Percentiles rank a stretch among this genome's conserved stretches.
These are phyloP conservation scores for Thumatha senex DNA, from an alignment of 2,888 invertebrate genomes.

Conservation along the genomic window DNA sequence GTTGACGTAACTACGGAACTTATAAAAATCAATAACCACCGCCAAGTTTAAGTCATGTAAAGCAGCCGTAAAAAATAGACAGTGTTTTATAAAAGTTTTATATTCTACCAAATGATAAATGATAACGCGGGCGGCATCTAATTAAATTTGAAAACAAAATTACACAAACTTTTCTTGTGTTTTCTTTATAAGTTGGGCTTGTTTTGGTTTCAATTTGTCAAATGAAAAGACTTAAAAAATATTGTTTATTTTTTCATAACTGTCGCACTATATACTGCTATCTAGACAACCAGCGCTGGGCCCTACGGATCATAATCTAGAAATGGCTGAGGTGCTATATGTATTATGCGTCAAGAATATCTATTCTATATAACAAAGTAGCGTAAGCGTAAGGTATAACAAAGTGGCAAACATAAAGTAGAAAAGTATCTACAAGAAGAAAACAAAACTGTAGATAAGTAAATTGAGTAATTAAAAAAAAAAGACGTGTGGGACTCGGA, in stretches of 20 bases:
- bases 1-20: conserved; percentile 47
- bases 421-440: too few relatives aligned
- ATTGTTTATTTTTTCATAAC: not conserved
- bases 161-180: not conserved
- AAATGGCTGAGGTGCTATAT: too few relatives aligned
- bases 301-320: too few relatives aligned
- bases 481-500: too few relatives aligned
- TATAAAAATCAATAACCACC: conserved; percentile 48
- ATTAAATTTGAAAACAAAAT: not conserved
- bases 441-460: too few relatives aligned
- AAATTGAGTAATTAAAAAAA: too few relatives aligned
- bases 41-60: not conserved
- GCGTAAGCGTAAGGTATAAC: too few relatives aligned
- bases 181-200: not conserved
- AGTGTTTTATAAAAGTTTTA: not conserved
- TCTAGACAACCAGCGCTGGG: too few relatives aligned
- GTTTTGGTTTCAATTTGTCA: not conserved
- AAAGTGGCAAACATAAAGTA: too few relatives aligned
- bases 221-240: not conserved
- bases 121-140: not conserved
- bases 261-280: too few relatives aligned
- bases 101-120: not conserved
- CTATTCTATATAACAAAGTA: too few relatives aligned
- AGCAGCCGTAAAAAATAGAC: not conserved
- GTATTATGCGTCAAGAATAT: too few relatives aligned